Evolutionary conservation across 92 coral and sea anemone genomes (phyloP).

Genomic region (Nematostella vectensis): DNA sequence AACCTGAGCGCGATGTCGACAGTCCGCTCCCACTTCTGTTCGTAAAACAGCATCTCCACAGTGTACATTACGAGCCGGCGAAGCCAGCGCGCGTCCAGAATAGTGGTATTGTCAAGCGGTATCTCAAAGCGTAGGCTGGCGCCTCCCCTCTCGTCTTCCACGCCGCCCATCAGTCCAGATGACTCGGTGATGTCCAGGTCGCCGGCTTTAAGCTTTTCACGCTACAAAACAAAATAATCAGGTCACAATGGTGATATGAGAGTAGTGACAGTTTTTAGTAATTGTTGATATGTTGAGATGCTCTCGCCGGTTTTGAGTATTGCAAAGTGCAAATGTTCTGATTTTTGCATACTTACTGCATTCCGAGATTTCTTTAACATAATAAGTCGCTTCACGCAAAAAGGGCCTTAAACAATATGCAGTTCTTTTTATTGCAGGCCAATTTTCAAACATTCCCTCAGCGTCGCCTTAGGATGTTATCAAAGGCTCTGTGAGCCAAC

Average conservation of each 20-base stretch:
- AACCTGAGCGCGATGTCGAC: conserved; percentile 68
- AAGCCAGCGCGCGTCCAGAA: conserved; percentile 80
- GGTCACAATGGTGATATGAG: too few species aligned
- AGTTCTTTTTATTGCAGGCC: too few species aligned
- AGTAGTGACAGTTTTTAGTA: too few species aligned
- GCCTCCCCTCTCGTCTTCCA: conserved; percentile 92
- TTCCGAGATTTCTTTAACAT: too few species aligned
- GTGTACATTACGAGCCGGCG: conserved; percentile 65
- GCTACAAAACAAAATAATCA: conserved; percentile 16
- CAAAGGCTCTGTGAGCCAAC: too few species aligned
- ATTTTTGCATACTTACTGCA: too few species aligned
- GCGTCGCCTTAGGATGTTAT: too few species aligned
- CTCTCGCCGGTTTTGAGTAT: background rate
- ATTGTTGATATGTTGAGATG: too few species aligned
- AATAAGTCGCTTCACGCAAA: too few species aligned
- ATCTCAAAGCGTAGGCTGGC: conserved; percentile 77
- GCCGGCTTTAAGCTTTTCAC: conserved; percentile 63
- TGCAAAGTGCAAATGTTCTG: too few species aligned
- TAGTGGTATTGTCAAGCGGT: conserved; percentile 68
- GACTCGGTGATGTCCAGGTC: conserved; percentile 50
- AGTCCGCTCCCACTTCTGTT: conserved; percentile 86
- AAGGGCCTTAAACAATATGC: too few species aligned
- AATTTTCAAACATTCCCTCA: too few species aligned
- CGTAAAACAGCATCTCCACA: conserved; percentile 80
- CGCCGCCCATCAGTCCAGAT: conserved; percentile 76